Conservation (phyloP, 2,797 vertebrate species). For the Myotis myotis region DNA sequence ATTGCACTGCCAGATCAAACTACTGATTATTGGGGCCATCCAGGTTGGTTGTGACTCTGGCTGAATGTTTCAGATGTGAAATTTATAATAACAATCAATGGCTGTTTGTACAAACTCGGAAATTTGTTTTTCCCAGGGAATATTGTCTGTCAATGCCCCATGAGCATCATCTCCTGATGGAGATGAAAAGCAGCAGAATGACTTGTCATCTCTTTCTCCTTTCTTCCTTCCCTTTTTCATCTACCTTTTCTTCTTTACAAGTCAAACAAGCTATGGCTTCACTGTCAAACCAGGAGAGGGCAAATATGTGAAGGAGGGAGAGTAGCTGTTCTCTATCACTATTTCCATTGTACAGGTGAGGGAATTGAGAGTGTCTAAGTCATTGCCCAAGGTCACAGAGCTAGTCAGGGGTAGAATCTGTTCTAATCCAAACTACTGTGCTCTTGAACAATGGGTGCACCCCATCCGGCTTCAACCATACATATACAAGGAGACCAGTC, state of each 20-base stretch:
- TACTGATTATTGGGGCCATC: not conserved
- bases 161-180: not conserved
- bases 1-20: conserved; percentile 40
- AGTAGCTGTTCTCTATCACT: not conserved
- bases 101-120: not conserved
- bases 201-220: not conserved
- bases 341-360: not conserved
- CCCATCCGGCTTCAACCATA: fast-evolving
- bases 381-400: not conserved
- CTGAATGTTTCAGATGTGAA: not conserved
- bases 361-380: not conserved
- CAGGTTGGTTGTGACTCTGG: not conserved
- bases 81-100: conserved; percentile 32
- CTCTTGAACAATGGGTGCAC: not conserved
- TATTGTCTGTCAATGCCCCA: not conserved
- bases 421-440: not conserved
- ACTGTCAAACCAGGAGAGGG: not conserved
- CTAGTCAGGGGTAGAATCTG: not conserved
- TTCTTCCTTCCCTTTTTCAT: not conserved
- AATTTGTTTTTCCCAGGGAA: conserved; percentile 44
- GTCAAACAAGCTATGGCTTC: not conserved
- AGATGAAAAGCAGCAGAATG: not conserved
- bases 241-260: not conserved
- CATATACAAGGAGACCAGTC: not conserved
- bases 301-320: not conserved